A percentile compares a stretch with the other conserved stretches of the same genome.
Conservation (phyloP, 1,140 invertebrate genomes). For the Nymphalis io region DNA sequence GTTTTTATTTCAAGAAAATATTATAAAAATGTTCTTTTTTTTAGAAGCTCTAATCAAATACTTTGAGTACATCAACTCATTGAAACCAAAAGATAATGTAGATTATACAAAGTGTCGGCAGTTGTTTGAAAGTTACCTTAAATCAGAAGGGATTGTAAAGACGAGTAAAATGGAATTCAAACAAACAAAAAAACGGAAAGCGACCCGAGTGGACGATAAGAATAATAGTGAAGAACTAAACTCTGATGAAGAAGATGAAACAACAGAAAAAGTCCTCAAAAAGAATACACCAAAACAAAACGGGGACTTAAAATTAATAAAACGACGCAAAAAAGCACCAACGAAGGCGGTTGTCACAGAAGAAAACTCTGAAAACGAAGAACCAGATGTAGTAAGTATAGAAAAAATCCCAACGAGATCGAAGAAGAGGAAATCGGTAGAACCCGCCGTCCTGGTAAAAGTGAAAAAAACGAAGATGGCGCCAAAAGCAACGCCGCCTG, state of each 20-base stretch:
- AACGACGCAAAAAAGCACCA: slow-evolving; percentile 40
- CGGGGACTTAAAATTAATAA: slow-evolving; percentile 36
- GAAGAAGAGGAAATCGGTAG: slow-evolving; percentile 56
- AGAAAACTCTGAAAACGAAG: slow-evolving; percentile 46
- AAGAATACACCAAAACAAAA: slow-evolving; percentile 42
- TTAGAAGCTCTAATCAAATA: slow-evolving; percentile 84
- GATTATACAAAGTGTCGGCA: slow-evolving; percentile 87
- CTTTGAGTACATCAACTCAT: slow-evolving; percentile 85
- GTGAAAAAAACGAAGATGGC: slow-evolving; percentile 63
- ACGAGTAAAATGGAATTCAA: slow-evolving; percentile 64
- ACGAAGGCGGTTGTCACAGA: slow-evolving; percentile 27
- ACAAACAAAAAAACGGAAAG: slow-evolving; percentile 47
- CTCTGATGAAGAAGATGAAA: slow-evolving; percentile 39
- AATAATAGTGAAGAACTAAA: slow-evolving; percentile 18
- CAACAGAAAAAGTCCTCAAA: slow-evolving; percentile 22
- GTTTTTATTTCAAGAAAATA: not conserved
- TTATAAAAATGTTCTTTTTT: slow-evolving; percentile 28
- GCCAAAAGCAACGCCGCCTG: slow-evolving; percentile 61
- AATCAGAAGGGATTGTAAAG: slow-evolving; percentile 56
- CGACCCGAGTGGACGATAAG: slow-evolving; percentile 15
- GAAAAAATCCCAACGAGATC: slow-evolving; percentile 34
- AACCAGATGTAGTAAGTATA: slow-evolving; percentile 42
- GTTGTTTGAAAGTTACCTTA: slow-evolving; percentile 81
- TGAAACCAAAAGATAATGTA: slow-evolving; percentile 87
- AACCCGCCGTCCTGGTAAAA: slow-evolving; percentile 58